Percentiles rank a stretch among this genome's conserved stretches.
phyloP scores from a whole-genome alignment of 2,113 vertebrate genomes.

The Corvus moneduloides region DNA sequence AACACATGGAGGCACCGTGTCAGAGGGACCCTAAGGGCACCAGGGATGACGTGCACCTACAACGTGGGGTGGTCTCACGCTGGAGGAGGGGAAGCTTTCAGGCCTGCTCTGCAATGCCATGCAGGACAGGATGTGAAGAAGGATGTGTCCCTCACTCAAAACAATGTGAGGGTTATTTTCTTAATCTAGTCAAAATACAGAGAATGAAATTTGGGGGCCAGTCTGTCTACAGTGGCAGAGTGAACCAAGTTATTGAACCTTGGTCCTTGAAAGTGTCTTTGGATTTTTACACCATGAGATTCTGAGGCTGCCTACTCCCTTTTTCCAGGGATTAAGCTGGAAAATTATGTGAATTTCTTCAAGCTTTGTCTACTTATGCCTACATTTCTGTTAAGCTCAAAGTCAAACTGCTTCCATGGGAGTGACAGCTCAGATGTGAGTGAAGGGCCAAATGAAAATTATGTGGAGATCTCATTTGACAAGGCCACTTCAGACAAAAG shows the following conservation, averaged over 20 bases:
- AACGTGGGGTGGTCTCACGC: accelerated
- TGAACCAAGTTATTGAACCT: neutral
- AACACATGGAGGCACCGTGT: accelerated
- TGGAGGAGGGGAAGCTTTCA: neutral
- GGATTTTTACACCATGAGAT: neutral
- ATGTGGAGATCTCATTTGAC: conserved; percentile 27
- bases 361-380: neutral
- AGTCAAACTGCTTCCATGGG: neutral
- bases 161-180: neutral
- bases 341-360: neutral
- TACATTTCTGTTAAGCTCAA: neutral
- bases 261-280: neutral
- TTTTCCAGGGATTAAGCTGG: neutral
- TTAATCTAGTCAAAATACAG: neutral
- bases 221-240: neutral
- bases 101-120: neutral
- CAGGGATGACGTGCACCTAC: accelerated
- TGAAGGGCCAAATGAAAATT: conserved; percentile 56
- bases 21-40: neutral
- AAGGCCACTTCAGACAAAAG: conserved; percentile 64
- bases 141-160: neutral
- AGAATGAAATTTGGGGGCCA: neutral
- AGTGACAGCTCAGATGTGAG: conserved; percentile 32
- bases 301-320: neutral
- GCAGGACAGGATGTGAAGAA: neutral